Base-by-base conservation (phyloP, 2,888 invertebrate species). In the Latheticus oryzae region DNA sequence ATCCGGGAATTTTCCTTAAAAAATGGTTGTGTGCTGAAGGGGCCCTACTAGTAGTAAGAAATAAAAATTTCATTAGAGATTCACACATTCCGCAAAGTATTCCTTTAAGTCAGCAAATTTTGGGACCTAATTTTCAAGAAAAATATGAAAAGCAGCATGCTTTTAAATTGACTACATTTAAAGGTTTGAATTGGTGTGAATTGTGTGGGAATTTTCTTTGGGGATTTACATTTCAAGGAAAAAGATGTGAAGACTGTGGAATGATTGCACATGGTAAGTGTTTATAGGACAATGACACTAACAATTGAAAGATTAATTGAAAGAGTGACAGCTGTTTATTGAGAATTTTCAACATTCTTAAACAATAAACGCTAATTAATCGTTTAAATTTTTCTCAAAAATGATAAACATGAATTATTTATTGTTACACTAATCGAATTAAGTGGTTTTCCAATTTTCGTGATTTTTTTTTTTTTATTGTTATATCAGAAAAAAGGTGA, bases 181-280 rank as follows among this genome's bases (percentile, higher is more conserved):
- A 92, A 76, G 93, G 93, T 0, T 81, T 95, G 21, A 93, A 94
- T 74, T 95, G 95, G 93, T 97, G 96, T 79, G 95, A 95, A 74
- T 86, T 92, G 66, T 97, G 96, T 81, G 93, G 94, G 5, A 96
- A 97, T 77, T 97, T 95, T 76, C 82, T 97, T 48, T 97, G 96
- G 96, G 96, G 96, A 2, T 88, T 96, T 66, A 93, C 94, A 1
- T 92, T 93, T 5, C 96, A 97, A 79, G 95, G 94, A 24, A 91
- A 94, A 1, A 92, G 90, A 78, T 95, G 92, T 80, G 93, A 94
- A 83, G 93, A 95, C 76, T 96, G 96, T 78, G 95, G 95, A 1
- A 93, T 95, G 74, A 90, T 91, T 72, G 94, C 95, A 1, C 97
- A 97, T 76, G 87, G 88, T 68, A 91, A 91, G 71, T 65, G 19